phyloP scores from a whole-genome alignment of 2,113 vertebrate genomes.

The human (Homo sapiens) region DNA sequence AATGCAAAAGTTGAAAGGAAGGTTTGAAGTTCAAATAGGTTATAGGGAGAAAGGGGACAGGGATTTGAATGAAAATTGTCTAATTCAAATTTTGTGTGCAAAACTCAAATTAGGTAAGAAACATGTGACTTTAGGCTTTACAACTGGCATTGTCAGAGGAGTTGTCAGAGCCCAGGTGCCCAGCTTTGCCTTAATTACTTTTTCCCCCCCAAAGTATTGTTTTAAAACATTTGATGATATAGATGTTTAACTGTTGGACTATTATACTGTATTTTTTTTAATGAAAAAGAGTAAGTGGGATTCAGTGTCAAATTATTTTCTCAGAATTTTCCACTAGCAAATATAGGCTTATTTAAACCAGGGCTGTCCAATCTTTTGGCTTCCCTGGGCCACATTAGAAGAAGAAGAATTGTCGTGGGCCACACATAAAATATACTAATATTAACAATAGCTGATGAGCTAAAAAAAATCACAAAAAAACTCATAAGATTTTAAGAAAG shows the following conservation, averaged over 20 bases:
- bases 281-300: background rate
- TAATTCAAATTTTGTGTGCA: conserved; percentile 45
- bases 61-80: conserved; percentile 19
- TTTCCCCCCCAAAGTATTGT: background rate
- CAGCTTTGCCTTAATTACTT: background rate
- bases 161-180: background rate
- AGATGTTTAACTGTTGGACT: background rate
- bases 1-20: conserved; percentile 40
- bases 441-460: no score
- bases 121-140: background rate
- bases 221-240: conserved; percentile 16
- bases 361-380: no score
- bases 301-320: conserved; percentile 22
- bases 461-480: no score
- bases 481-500: no score
- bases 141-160: background rate
- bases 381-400: no score
- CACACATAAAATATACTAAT: no score
- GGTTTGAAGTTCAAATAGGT: conserved; percentile 38
- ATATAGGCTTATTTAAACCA: conserved; percentile 20
- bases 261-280: background rate
- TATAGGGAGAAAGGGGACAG: background rate
- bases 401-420: no score
- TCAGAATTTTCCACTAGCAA: background rate
- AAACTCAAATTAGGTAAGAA: conserved; percentile 47